A percentile compares a stretch with the other conserved stretches of the same genome.
Conservation (phyloP, 1,140 invertebrate genomes). For the Mycetomoellerius zeteki region DNA sequence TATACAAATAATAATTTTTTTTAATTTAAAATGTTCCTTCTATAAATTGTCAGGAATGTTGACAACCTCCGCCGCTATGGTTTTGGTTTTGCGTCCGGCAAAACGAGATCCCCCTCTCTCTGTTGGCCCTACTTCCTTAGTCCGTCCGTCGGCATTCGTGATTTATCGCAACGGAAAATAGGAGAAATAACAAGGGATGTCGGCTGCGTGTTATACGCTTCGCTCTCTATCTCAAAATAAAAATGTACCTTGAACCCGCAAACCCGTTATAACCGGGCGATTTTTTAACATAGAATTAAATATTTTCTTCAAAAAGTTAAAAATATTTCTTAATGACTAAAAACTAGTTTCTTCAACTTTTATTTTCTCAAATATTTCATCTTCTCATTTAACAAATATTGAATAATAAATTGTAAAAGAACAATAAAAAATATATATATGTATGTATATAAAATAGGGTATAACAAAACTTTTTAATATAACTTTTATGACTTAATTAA, state of each 20-base stretch:
- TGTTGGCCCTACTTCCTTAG: constrained; percentile 79
- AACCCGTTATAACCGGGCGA: constrained; percentile 9
- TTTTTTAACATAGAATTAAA: constrained; percentile 32
- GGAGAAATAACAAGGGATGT: constrained; percentile 85
- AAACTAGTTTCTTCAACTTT: neutral
- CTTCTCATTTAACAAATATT: neutral
- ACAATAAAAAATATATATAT: neutral
- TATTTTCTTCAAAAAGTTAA: constrained; percentile 23
- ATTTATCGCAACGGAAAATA: constrained; percentile 86
- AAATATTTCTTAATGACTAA: neutral
- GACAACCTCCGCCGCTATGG: constrained; percentile 55
- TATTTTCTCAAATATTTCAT: neutral
- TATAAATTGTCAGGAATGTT: constrained; percentile 68
- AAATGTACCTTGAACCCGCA: constrained; percentile 78
- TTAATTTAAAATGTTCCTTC: constrained; percentile 35
- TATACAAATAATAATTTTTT: constrained; percentile 9
- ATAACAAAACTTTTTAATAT: neutral
- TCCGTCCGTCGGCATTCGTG: constrained; percentile 82
- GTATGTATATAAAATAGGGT: neutral
- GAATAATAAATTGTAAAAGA: neutral
- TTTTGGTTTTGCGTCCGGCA: constrained; percentile 82
- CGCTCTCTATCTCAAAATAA: constrained; percentile 79
- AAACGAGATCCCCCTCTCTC: constrained; percentile 75
- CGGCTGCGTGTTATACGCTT: constrained; percentile 58
- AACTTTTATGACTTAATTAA: neutral